Conservation (phyloP, 1,140 invertebrate species). For the Nomia melanderi region DNA sequence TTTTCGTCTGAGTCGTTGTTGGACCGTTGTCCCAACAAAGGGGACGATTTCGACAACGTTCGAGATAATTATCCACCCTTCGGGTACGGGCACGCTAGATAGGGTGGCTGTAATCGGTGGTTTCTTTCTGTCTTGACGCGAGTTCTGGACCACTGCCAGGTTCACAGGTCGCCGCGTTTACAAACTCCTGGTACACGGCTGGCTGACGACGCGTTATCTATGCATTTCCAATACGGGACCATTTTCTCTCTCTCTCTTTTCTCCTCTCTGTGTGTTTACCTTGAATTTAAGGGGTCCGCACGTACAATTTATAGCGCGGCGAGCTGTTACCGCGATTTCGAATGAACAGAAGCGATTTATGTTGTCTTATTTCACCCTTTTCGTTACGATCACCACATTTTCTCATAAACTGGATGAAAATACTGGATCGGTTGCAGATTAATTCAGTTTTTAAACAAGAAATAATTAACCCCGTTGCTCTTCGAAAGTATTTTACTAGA, state of each 20-base stretch:
- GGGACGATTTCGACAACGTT: conserved; percentile 22
- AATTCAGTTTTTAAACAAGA: too few species aligned
- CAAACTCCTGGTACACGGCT: not conserved
- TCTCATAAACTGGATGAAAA: too few species aligned
- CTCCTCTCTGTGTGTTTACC: not conserved
- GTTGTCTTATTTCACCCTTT: too few species aligned
- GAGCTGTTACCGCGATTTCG: not conserved
- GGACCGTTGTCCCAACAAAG: too few species aligned
- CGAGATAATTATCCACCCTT: conserved; percentile 11
- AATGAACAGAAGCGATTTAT: too few species aligned
- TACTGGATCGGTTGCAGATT: too few species aligned
- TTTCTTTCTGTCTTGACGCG: conserved; percentile 19
- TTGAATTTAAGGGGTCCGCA: not conserved
- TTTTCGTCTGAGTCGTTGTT: too few species aligned
- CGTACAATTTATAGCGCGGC: not conserved
- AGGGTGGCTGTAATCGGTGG: not conserved
- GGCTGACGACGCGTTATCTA: conserved; percentile 2
- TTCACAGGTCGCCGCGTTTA: conserved; percentile 26
- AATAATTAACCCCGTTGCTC: too few species aligned
- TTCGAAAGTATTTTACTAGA: too few species aligned
- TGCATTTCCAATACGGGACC: conserved; percentile 39
- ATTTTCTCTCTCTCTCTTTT: too few species aligned
- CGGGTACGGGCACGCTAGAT: not conserved
- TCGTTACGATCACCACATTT: too few species aligned
- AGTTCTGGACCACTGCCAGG: conserved; percentile 32